phyloP scores from a whole-genome alignment of 2,797 vertebrate genomes.

The Apodemus agrarius region DNA sequence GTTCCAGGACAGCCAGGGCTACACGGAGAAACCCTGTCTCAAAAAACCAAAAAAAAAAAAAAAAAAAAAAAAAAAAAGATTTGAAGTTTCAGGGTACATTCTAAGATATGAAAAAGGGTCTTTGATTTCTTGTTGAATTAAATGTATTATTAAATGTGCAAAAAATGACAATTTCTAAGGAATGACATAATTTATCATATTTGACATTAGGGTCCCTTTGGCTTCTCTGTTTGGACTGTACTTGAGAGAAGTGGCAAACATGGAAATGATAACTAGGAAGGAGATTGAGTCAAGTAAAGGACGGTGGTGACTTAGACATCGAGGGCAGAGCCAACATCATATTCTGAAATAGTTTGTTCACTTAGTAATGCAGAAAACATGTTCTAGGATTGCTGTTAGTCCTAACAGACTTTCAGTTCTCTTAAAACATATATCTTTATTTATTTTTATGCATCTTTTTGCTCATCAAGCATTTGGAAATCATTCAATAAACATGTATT shows the following conservation, averaged over 20 bases:
- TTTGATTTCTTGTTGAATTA: too few species aligned
- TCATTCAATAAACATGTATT: not conserved
- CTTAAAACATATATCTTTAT: constrained; percentile 12
- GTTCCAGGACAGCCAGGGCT: too few species aligned
- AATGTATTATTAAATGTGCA: too few species aligned
- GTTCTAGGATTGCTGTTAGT: not conserved
- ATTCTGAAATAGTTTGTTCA: constrained; percentile 49
- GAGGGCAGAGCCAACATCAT: not conserved
- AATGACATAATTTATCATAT: not conserved
- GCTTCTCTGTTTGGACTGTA: not conserved
- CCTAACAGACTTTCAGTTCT: constrained; percentile 24
- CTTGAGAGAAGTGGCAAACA: not conserved
- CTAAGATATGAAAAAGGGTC: too few species aligned
- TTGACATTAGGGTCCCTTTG: not conserved
- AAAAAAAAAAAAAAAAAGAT: too few species aligned
- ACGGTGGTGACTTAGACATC: not conserved
- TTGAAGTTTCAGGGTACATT: too few species aligned
- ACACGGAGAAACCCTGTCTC: too few species aligned
- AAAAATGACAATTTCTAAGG: not conserved
- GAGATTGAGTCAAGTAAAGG: not conserved
- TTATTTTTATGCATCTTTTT: not conserved
- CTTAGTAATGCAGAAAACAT: constrained; percentile 28
- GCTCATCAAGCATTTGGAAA: constrained; percentile 33
- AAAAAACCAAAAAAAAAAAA: too few species aligned
- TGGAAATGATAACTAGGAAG: not conserved